phyloP scores from a whole-genome alignment of 2,797 vertebrate genomes.

The Macrochelys suwanniensis region DNA sequence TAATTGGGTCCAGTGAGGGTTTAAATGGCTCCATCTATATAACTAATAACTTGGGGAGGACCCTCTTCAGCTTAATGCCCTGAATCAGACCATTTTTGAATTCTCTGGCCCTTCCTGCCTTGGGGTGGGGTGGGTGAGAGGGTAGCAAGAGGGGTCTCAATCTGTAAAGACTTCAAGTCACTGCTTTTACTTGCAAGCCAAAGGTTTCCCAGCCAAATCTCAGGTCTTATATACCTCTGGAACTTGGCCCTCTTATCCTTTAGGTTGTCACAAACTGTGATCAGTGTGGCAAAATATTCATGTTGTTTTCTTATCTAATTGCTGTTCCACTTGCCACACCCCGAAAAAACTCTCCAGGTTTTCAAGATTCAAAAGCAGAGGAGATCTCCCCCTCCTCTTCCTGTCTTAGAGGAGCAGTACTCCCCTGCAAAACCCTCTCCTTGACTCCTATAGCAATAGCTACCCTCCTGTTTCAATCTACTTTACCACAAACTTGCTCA shows the following conservation, averaged over 20 bases:
- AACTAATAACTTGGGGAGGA: background rate
- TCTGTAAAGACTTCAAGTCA: background rate
- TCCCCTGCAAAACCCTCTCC: background rate
- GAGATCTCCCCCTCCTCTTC: background rate
- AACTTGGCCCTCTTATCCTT: background rate
- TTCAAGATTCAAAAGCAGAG: too few species aligned
- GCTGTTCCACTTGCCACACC: too few species aligned
- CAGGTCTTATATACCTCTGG: background rate
- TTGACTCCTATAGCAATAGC: background rate
- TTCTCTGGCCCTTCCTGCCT: background rate
- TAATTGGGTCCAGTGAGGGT: background rate
- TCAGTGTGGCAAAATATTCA: too few species aligned
- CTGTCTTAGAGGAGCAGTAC: background rate
- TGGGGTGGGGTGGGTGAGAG: background rate
- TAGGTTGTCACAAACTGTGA: background rate
- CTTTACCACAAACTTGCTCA: background rate
- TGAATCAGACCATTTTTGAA: fast-evolving
- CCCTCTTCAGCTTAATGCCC: background rate
- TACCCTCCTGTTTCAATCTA: background rate
- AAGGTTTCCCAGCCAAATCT: background rate
- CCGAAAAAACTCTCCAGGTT: too few species aligned
- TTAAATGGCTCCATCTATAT: background rate
- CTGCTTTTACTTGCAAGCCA: background rate
- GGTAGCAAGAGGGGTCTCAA: background rate
- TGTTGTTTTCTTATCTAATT: too few species aligned